Base-by-base conservation (phyloP, 2,797 vertebrate species). In the Decapterus maruadsi region DNA sequence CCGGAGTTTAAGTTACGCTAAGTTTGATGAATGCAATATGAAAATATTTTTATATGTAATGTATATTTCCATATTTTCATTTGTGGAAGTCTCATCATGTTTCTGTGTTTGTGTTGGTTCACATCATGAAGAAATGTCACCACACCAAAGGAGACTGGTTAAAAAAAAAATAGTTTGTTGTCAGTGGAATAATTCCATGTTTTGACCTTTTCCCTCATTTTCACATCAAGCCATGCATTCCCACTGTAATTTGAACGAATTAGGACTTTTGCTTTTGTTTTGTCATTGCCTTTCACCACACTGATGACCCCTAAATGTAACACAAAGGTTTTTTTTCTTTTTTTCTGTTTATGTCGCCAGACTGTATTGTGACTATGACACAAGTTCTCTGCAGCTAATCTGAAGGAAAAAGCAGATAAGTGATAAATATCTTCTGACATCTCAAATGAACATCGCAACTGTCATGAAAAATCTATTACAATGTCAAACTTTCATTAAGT, bases 191-290 rank as follows among this genome's bases (percentile, higher is more conserved):
- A 51, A 82, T 83, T 69, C 69, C n/a, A 87, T 59, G 22, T 82
- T 91, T 86, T 88, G 84, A 89, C 86, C 76, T 82, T 72, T 72
- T 84, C 81, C 75, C 77, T 84, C 65, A 40, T 60, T 72, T 60
- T 70, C 79, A 81, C 85, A 82, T 73, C 72, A 57, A 66, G 80
- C 70, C 68, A 31, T 62, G 64, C 69, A 75, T 90, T 91, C 82
- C 82, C 73, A 53, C 56, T 58, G 80, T 63, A 75, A 83, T 75
- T 59, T 42, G 13, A 78, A 75, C 61, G 43, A 62, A 87, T 83
- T 86, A 57, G 20, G 68, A 85, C 86, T 73, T 83, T 90, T 83
- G 57, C 66, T 83, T 84, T 85, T 85, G 53, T 82, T 89, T 83
- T 80, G 61, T 51, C 16, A n/a, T 66, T 73, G 54, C 70, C 36